phyloP scores from a whole-genome alignment of 2,797 vertebrate species.

The Hippocampus kuda region DNA sequence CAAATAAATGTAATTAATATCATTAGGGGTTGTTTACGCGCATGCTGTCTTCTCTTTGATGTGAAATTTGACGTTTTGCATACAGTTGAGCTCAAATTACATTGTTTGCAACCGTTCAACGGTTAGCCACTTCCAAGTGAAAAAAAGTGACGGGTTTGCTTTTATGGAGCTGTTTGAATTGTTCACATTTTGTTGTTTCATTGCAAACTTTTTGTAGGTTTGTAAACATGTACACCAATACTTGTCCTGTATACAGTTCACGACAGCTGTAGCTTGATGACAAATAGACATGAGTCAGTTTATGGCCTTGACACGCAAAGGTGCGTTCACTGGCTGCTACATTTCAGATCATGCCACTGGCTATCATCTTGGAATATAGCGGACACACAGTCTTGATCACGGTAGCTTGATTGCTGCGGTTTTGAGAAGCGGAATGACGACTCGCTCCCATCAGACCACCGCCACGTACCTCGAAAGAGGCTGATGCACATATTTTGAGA shows the following conservation, averaged over 20 bases:
- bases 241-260: too few species aligned
- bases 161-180: background rate
- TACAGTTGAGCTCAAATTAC: background rate
- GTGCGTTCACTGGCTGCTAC: background rate
- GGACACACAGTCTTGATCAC: conserved; percentile 26
- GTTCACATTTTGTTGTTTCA: background rate
- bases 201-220: background rate
- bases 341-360: conserved; percentile 45
- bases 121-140: background rate
- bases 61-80: background rate
- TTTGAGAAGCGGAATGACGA: conserved; percentile 56
- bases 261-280: too few species aligned
- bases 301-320: conserved; percentile 54
- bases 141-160: background rate
- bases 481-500: conserved; percentile 51
- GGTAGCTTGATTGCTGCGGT: conserved; percentile 22
- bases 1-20: too few species aligned
- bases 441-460: conserved; percentile 53
- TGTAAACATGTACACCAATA: background rate
- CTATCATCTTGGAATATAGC: conserved; percentile 25
- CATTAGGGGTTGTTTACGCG: too few species aligned
- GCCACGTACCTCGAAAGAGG: conserved; percentile 61
- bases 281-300: conserved; percentile 17
- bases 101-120: background rate
- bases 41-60: too few species aligned